Evolutionary conservation across 1,140 invertebrate species (phyloP), one percentile per base, ranked within the genome.

Genomic region (Drosophila santomea): DNA sequence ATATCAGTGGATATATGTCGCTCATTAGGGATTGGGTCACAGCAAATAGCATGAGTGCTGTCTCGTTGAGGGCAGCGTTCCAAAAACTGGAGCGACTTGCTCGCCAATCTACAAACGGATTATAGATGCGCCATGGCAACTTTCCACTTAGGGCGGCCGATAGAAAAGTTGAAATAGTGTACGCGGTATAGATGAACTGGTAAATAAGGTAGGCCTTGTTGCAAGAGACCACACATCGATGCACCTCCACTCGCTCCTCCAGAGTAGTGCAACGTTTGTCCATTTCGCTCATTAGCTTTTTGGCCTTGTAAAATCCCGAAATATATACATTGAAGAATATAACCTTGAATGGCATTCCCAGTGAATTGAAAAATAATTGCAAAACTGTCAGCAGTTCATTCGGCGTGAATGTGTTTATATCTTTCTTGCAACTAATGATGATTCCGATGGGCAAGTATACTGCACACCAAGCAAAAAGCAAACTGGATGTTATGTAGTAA

Each of bases 101-200:
- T 0, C 25, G 60, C 64, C 61, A 85, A 11, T 84, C 66, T 5
- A 84, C 8, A 14, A 81, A 54, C 0, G 59, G 71, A 44, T 75
- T 78, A 11, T 78, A 81, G 3, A 86, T 28, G 3, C 63, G 57
- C 78, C 78, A 85, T 0, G 82, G 74, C 3, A 52, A 4, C 1
- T 20, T n/a, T n/a, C 74, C 78, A 2, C 32, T 15, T 0, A 45
- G 6, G 5, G 43, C 28, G 0, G 73, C 25, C 1, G 45, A 50
- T 0, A 80, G 1, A 10, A 57, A 62, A 0, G 74, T 85, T 0
- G 17, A 23, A 0, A 38, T 8, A 0, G 38, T 63, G 5, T 81
- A 85, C 5, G 0, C 2, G 12, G 4, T n/a, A 36, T 72, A 86
- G 7, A 54, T 43, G 1, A 32, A 5, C 20, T 57, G 45, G 10